phyloP scores from a whole-genome alignment of 1,140 invertebrate genomes.

The Geopemphigus sp. region DNA sequence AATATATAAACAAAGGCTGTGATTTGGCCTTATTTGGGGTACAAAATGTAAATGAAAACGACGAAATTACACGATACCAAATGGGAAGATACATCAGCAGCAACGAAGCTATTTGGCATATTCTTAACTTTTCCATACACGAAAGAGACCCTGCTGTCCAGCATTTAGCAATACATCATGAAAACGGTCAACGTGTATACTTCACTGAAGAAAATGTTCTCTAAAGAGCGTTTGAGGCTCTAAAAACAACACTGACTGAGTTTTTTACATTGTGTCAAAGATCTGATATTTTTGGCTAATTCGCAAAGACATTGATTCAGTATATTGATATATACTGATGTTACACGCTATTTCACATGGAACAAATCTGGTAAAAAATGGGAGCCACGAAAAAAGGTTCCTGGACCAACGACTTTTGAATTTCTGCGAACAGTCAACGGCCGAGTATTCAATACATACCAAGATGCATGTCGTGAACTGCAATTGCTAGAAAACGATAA shows the following conservation, averaged over 20 bases:
- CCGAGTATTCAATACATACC: neutral
- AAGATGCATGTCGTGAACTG: neutral
- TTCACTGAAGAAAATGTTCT: too few species aligned
- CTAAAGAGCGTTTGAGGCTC: too few species aligned
- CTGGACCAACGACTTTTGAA: neutral
- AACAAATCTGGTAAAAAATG: neutral
- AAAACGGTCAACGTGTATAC: too few species aligned
- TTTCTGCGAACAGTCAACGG: neutral
- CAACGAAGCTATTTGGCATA: conserved; percentile 9
- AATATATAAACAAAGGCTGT: conserved; percentile 54
- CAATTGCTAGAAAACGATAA: neutral
- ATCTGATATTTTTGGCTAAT: too few species aligned
- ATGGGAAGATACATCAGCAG: conserved; percentile 13
- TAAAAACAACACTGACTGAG: too few species aligned
- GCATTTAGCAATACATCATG: too few species aligned
- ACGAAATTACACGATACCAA: conserved; percentile 12
- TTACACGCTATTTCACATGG: neutral
- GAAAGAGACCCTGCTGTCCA: too few species aligned
- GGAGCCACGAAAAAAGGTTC: neutral
- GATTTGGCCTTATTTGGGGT: conserved; percentile 56
- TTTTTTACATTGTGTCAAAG: too few species aligned
- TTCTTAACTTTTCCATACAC: too few species aligned
- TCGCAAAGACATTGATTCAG: too few species aligned
- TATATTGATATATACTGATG: too few species aligned
- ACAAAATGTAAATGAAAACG: conserved; percentile 23